Evolutionary conservation across 2,797 vertebrate genomes (phyloP).

Genomic region (Synaphobranchus kaupii): DNA sequence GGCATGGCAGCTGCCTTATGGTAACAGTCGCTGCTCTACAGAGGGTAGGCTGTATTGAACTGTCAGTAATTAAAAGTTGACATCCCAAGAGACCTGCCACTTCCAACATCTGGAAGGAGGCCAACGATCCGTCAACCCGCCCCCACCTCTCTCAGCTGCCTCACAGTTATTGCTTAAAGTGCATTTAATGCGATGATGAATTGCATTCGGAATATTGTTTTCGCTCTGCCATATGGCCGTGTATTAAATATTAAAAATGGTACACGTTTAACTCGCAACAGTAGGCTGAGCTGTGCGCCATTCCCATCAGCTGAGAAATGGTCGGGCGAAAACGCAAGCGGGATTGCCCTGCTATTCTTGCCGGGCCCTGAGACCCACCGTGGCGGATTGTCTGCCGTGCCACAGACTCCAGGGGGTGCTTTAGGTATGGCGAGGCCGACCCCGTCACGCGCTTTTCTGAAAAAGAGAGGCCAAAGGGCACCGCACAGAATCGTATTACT

Average conservation of each 20-base stretch:
- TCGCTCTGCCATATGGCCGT: slow-evolving; percentile 59
- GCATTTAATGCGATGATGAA: slow-evolving; percentile 61
- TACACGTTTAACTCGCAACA: slow-evolving; percentile 50
- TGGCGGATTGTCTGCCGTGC: neutral
- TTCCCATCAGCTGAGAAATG: slow-evolving; percentile 35
- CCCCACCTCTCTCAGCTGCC: slow-evolving; percentile 43
- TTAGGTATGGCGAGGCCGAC: neutral
- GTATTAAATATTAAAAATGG: slow-evolving; percentile 58
- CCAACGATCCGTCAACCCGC: slow-evolving; percentile 10
- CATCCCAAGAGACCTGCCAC: neutral
- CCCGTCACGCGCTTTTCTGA: neutral
- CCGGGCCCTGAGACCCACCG: neutral
- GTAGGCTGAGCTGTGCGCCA: slow-evolving; percentile 12
- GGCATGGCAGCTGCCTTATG: neutral
- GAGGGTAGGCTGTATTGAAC: neutral
- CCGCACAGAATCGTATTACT: too few species aligned
- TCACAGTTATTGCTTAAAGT: slow-evolving; percentile 37
- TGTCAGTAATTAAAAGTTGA: neutral
- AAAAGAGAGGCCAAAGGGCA: neutral
- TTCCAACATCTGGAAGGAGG: neutral
- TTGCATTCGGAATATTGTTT: slow-evolving; percentile 50
- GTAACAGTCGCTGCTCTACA: neutral
- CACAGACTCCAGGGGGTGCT: slow-evolving; percentile 1
- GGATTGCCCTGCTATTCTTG: slow-evolving; percentile 38
- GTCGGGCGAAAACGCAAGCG: slow-evolving; percentile 34